Evolutionary conservation across 1,140 invertebrate species (phyloP), one percentile per base, ranked within the genome.

Genomic region (Heliconius hermathena): DNA sequence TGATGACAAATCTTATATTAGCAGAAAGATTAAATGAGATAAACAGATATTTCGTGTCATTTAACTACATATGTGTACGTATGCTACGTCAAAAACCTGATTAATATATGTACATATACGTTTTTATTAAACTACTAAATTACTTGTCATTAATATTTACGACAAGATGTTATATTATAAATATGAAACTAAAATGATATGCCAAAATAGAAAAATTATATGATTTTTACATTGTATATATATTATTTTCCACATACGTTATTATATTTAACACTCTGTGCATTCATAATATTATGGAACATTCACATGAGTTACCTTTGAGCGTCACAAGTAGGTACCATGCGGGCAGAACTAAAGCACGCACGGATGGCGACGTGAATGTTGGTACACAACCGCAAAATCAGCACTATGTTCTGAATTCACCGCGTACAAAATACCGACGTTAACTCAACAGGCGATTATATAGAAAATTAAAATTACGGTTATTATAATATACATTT

Each of bases 401-500:
- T 79, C 74, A 70, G 74, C 38, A 76, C 41, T 71, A 74, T 72
- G 73, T 71, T 29, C 52, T 52, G 72, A 75, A 71, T 75, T 71
- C 73, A 71, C 73, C 73, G 16, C 13, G 60, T 29, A 73, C n/a
- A 75, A 52, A 33, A 76, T 66, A 76, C 60, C 66, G 36, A 70
- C 46, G 38, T 76, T 70, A 70, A 52, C 60, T 76, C 60, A 76
- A 76, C 74, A 38, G 13, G 22, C 57, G 36, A 46, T 76, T 13
- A 29, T 66, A 29, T 66, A 66, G 9, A 26, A 66, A n/a, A 9
- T 26, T 9, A 1, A 26, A 66, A 66, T 66, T 26, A 66, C 11
- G 26, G 13, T 66, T 66, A 2, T 29, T 29, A 66, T 41, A 70
- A 26, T 76, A 29, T 60, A 22, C 5, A 33, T 33, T 66, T 66